These are phyloP conservation scores for Cynaeus angustus DNA, from an alignment of 2,888 invertebrate species.

Conservation along the genomic window DNA sequence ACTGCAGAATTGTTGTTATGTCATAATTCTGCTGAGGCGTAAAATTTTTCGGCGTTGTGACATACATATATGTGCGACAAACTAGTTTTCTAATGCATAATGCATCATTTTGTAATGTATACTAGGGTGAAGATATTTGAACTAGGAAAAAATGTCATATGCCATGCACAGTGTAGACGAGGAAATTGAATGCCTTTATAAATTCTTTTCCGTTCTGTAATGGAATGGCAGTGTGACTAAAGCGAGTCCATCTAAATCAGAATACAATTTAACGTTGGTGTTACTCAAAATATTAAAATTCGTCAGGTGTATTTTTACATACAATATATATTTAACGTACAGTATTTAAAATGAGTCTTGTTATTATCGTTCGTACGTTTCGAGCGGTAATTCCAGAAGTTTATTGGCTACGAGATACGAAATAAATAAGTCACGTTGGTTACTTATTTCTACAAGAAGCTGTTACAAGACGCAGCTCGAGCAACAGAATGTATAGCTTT, in stretches of 20 bases:
- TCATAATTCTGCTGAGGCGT: constrained; percentile 37
- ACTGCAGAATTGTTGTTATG: constrained; percentile 1
- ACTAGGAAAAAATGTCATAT: constrained; percentile 60
- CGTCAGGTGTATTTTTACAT: background rate
- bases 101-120: constrained; percentile 58
- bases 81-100: constrained; percentile 57
- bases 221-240: constrained; percentile 52
- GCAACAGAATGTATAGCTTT: constrained; percentile 45
- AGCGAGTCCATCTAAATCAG: constrained; percentile 42
- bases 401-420: constrained; percentile 8
- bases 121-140: constrained; percentile 56
- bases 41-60: constrained; percentile 36
- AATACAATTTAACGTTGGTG: constrained; percentile 24
- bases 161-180: constrained; percentile 53
- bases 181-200: constrained; percentile 61
- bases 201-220: constrained; percentile 58
- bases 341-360: no score
- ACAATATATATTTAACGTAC: no score
- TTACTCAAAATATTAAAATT: constrained; percentile 13
- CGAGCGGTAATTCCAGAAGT: background rate
- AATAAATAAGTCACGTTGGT: constrained; percentile 13
- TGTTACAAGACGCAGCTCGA: constrained; percentile 18
- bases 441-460: constrained; percentile 34
- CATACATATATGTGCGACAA: constrained; percentile 46
- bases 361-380: background rate